These are phyloP conservation scores for Ciconia stormi DNA, from an alignment of 2,113 vertebrate genomes.

Conservation along the genomic window DNA sequence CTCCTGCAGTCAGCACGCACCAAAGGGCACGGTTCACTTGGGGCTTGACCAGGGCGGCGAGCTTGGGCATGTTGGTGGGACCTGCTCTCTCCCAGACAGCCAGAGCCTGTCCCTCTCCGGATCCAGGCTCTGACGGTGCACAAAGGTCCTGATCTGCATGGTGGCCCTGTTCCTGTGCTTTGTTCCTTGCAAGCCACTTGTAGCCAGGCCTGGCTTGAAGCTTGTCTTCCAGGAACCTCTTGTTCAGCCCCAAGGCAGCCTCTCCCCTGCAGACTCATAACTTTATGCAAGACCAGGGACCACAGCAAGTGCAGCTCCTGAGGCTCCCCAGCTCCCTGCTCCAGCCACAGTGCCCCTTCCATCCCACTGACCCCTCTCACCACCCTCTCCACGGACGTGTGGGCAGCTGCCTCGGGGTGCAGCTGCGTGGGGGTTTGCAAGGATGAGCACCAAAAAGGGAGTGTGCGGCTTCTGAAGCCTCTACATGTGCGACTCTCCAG, in stretches of 20 bases:
- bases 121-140: not conserved
- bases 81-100: not conserved
- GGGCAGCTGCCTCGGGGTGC: not conserved
- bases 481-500: not conserved
- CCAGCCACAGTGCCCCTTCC: not conserved
- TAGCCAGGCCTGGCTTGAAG: not conserved
- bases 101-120: not conserved
- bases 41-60: not conserved
- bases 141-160: not conserved
- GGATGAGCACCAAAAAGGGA: not conserved
- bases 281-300: not conserved
- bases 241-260: not conserved
- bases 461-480: not conserved
- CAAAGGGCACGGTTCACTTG: accelerated
- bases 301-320: not conserved
- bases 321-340: not conserved
- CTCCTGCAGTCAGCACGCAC: not conserved
- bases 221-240: not conserved
- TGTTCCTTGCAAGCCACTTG: not conserved
- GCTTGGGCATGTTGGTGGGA: not conserved
- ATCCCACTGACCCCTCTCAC: not conserved
- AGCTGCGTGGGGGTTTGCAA: not conserved
- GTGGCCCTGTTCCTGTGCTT: not conserved
- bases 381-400: not conserved
- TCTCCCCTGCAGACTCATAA: not conserved